Base-by-base conservation (phyloP, 2,797 vertebrate genomes). In the Australoheros facetus region DNA sequence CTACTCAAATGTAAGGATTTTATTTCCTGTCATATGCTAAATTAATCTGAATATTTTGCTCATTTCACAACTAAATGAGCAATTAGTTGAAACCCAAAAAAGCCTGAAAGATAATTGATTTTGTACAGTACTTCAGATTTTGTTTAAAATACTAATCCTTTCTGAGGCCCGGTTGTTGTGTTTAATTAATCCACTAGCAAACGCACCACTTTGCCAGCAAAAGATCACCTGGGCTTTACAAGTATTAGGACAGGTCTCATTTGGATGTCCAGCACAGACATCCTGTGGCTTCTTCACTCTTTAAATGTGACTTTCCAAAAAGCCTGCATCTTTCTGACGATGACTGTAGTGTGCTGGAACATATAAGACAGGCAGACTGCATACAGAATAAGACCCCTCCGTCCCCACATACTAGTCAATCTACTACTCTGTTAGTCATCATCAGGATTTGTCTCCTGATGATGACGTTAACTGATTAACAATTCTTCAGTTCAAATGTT, bases 291-390 rank as follows among this genome's bases (percentile, higher is more conserved):
- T 84, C 88, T 90, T 85, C 77, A 86, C 8, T 28, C 16, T 48
- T 51, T 66, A 48, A 4, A 66, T 66, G 23, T 81, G 79, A 87
- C 74, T 86, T 86, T 85, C 77, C 71, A 86, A 84, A 89, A 82
- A 62, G 59, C 51, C 82, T 87, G 80, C 78, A 72, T 82, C 77
- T 83, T 79, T 85, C 56, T 79, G 77, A 19, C 78, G 39, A 83
- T 51, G 56, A 45, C 37, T 26, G 42, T 26, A 26, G 77, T 28
- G 58, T 55, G 75, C 80, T 64, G 73, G 53, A 78, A 32, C 34
- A 62, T 7, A 16, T 13, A 42, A 21, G 26, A 57, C 28, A 2
- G 21, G 14, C 8, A 64, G 21, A 64, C 2, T 64, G 14, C 45
- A 28, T 48, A 48, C 3, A 16, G 11, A 45, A 17, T 64, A 45